Evolutionary conservation across 1,140 invertebrate genomes (phyloP).

Genomic region (Eriosoma lanigerum): DNA sequence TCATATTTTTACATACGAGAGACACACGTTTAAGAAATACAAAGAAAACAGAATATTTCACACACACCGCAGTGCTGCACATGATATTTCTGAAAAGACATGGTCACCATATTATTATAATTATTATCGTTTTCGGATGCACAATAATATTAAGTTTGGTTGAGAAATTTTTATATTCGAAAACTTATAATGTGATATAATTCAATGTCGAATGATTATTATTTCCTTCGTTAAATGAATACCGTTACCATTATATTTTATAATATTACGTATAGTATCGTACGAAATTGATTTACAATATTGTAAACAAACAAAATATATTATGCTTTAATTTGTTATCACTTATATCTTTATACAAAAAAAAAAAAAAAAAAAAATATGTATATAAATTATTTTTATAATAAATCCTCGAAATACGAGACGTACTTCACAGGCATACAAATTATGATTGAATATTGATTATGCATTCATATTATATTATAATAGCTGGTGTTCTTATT

Average conservation of each 20-base stretch:
- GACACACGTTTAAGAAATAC: conserved; percentile 30
- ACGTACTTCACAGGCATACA: too few relatives aligned
- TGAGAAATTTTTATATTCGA: conserved; percentile 12
- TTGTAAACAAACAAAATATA: too few relatives aligned
- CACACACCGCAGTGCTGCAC: too few relatives aligned
- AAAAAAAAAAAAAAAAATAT: background rate
- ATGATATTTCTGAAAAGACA: background rate
- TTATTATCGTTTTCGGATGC: conserved; percentile 1
- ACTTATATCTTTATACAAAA: too few relatives aligned
- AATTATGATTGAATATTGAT: background rate
- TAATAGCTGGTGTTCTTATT: background rate
- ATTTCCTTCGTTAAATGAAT: too few relatives aligned
- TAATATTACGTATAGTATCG: too few relatives aligned
- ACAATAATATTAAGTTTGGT: background rate
- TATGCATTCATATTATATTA: background rate
- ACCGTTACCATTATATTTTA: too few relatives aligned
- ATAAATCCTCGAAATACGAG: background rate
- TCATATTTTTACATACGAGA: background rate
- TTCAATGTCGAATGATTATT: background rate
- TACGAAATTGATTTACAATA: too few relatives aligned
- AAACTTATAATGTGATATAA: background rate
- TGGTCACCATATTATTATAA: background rate
- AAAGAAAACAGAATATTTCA: conserved; percentile 7
- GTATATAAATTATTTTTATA: too few relatives aligned
- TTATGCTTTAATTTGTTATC: too few relatives aligned